Percentiles rank a stretch among this genome's conserved stretches.
Conservation (phyloP, 2,797 vertebrate genomes). For the Falco cherrug region DNA sequence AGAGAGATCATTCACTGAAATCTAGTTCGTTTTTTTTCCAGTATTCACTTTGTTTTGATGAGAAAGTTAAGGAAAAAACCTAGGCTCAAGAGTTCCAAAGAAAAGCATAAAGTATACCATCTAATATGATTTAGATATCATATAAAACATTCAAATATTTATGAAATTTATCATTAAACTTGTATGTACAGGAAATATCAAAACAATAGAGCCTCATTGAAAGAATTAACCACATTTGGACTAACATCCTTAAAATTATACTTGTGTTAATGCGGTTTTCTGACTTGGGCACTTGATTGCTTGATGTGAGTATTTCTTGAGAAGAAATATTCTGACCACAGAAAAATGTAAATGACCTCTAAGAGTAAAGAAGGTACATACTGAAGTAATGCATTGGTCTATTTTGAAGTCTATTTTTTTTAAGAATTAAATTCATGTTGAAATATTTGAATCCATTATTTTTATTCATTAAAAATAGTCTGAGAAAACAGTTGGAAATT, state of each 20-base stretch:
- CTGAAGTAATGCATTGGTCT: not conserved
- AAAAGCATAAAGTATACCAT: not conserved
- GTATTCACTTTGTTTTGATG: not conserved
- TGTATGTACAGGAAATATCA: not conserved
- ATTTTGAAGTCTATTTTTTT: not conserved
- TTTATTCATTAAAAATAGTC: constrained; percentile 32
- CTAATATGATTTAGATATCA: not conserved
- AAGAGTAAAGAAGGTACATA: not conserved
- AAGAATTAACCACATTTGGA: not conserved
- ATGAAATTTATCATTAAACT: not conserved
- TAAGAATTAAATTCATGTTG: not conserved
- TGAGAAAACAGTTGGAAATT: constrained; percentile 17
- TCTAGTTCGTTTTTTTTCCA: rapidly evolving
- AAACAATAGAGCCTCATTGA: not conserved
- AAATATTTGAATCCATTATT: constrained; percentile 14
- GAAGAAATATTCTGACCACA: not conserved
- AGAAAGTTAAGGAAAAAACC: not conserved
- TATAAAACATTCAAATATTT: not conserved
- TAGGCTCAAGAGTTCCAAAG: not conserved
- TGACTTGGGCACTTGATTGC: not conserved
- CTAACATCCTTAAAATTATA: not conserved
- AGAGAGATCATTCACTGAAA: not conserved
- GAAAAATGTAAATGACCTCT: not conserved
- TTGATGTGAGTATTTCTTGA: not conserved
- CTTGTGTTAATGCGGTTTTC: not conserved